Evolutionary conservation across 2,888 invertebrate species (phyloP).

Genomic region (Pristionchus arcanus): DNA sequence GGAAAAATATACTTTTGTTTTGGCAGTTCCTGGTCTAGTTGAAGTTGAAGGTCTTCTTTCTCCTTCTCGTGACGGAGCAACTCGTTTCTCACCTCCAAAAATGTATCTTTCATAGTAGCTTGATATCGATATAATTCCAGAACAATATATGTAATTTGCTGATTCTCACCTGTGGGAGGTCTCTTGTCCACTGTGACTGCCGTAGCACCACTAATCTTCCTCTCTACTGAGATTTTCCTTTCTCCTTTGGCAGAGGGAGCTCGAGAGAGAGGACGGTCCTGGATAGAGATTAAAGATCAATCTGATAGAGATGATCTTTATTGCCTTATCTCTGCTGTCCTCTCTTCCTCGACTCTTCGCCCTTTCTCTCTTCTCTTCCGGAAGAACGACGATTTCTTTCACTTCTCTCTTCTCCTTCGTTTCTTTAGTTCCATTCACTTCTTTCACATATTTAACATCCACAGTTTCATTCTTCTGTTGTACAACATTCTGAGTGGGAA

Average conservation of each 20-base stretch:
- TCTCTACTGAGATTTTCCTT: neutral
- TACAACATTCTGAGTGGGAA: neutral
- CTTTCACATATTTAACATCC: neutral
- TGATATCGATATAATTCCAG: too few relatives aligned
- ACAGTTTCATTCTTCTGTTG: neutral
- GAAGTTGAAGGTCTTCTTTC: slow-evolving; percentile 23
- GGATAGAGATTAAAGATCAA: neutral
- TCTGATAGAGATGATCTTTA: neutral
- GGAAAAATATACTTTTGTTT: neutral
- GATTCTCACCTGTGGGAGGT: neutral
- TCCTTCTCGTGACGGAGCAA: neutral
- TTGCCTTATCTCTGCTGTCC: neutral
- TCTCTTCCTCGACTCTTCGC: slow-evolving; percentile 22
- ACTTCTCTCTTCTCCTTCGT: neutral
- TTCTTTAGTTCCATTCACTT: slow-evolving; percentile 56
- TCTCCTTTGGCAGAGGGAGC: slow-evolving; percentile 46
- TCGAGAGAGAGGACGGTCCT: slow-evolving; percentile 6
- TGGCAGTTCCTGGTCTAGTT: neutral
- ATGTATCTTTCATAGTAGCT: too few relatives aligned
- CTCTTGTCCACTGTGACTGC: neutral
- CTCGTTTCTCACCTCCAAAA: neutral
- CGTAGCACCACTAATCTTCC: neutral
- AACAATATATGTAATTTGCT: too few relatives aligned
- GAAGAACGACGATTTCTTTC: neutral
- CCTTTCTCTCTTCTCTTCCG: neutral